Conservation (phyloP, 2,113 vertebrate genomes). For the Pteruthius melanotis region DNA sequence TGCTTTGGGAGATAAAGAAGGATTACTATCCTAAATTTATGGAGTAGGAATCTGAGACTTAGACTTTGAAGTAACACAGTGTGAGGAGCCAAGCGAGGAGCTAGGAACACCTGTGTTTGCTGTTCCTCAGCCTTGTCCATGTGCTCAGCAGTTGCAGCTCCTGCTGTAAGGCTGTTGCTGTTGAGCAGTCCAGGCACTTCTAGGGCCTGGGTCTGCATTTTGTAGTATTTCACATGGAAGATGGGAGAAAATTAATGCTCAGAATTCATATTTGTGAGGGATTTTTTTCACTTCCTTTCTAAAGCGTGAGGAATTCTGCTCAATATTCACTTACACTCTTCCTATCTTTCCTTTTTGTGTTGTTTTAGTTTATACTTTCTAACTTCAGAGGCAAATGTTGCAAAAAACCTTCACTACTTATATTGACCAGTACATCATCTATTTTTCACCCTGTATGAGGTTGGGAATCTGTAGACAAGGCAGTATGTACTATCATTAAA, state of each 20-base stretch:
- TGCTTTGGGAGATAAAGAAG: background rate
- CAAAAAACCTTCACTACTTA: fast-evolving
- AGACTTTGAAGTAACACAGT: background rate
- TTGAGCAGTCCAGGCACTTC: background rate
- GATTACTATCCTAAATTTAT: background rate
- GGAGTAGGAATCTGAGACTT: background rate
- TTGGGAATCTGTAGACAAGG: background rate
- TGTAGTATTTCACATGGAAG: background rate
- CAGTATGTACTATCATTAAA: background rate
- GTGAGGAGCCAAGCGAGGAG: background rate
- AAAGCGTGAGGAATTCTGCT: background rate
- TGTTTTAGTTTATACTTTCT: background rate
- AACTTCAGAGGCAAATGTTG: background rate
- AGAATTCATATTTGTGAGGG: background rate
- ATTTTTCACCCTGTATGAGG: background rate
- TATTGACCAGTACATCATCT: background rate
- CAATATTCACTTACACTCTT: background rate
- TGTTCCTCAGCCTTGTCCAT: background rate
- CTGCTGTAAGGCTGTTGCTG: background rate
- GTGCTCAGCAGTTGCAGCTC: background rate
- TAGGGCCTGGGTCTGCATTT: background rate
- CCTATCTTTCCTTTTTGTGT: background rate
- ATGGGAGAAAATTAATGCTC: background rate
- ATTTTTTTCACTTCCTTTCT: background rate
- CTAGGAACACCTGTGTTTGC: background rate